A percentile compares a stretch with the other conserved stretches of the same genome.
These are phyloP conservation scores for Spea multiplicata DNA, from an alignment of 2,113 vertebrate species.

Conservation along the genomic window DNA sequence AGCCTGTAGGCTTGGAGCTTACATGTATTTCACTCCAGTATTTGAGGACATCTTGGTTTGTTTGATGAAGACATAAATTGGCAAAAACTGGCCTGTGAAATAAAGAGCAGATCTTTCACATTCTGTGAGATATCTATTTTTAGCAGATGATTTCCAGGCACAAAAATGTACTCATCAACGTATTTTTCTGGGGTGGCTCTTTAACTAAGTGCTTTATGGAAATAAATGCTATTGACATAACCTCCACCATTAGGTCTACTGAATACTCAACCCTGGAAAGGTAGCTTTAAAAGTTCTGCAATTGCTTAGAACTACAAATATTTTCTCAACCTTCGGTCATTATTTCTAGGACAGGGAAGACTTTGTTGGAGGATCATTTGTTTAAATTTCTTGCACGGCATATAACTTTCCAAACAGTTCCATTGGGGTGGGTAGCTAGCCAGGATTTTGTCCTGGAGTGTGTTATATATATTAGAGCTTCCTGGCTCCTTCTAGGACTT, in stretches of 20 bases:
- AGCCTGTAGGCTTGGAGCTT: slow-evolving; percentile 57
- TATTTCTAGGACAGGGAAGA: neutral
- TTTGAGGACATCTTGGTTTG: slow-evolving; percentile 46
- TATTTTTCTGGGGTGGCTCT: slow-evolving; percentile 7
- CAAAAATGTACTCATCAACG: slow-evolving; percentile 13
- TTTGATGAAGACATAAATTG: slow-evolving; percentile 40
- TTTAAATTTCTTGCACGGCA: slow-evolving; percentile 21
- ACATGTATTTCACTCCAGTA: slow-evolving; percentile 55
- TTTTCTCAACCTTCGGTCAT: slow-evolving; percentile 13
- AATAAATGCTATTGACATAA: slow-evolving; percentile 44
- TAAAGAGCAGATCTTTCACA: slow-evolving; percentile 18
- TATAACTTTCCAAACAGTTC: neutral
- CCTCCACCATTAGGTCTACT: slow-evolving; percentile 18
- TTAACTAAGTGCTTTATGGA: neutral
- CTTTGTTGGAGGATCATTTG: neutral
- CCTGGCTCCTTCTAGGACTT: slow-evolving; percentile 13
- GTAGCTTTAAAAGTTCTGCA: slow-evolving; percentile 16
- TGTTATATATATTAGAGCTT: neutral
- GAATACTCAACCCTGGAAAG: slow-evolving; percentile 9
- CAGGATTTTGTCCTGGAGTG: neutral
- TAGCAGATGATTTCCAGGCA: slow-evolving; percentile 16
- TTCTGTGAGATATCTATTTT: slow-evolving; percentile 27
- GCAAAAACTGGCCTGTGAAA: slow-evolving; percentile 45
- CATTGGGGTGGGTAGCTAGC: neutral
- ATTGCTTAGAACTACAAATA: slow-evolving; percentile 15